Evolutionary conservation across 2,113 vertebrate genomes (phyloP), one percentile per base, ranked within the genome.

Genomic region (Cololabis saira): DNA sequence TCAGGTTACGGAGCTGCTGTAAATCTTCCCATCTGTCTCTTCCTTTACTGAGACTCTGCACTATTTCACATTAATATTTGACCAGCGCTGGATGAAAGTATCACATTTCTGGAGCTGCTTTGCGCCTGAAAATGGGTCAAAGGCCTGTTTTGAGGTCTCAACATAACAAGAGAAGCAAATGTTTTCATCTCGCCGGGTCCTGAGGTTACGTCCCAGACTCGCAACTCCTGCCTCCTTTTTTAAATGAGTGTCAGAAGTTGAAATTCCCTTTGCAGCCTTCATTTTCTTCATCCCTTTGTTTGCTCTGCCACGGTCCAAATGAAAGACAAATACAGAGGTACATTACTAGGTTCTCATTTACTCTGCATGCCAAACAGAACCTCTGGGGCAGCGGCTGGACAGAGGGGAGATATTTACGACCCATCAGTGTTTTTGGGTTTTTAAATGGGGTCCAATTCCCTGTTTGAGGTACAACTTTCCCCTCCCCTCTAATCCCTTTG

Each of bases 401-500:
- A 27, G 24, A 27, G 24, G 24, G 24, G 24, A 5, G 3, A 27
- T 5, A 27, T 27, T 27, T 27, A 27, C 24, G 5, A 27, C 5
- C 24, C 40, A 17, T 10, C 61, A 73, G 78, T 76, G 60, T 74
- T 62, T 63, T 54, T 27, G 2, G 24, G 2, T 27, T 27, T 27
- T 27, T 27, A 5, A 53, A 55, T 9, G 71, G 69, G 82, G 68
- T 67, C 74, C 18, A 19, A 44, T 54, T 65, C 74, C 76, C 67
- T 51, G 63, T 77, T 44, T 67, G 77, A 81, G 80, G 82, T 81
- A 76, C 72, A 74, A 85, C 84, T 68, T 74, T 67, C 66, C 64
- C 54, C 71, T 67, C 66, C 64, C 54, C 71, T 65, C 69, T 83
- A 83, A 87, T 86, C 82, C 87, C 61, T 86, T 61, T 77, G 77